Conservation (phyloP, 2,797 vertebrate genomes). For the Acanthis flammea region DNA sequence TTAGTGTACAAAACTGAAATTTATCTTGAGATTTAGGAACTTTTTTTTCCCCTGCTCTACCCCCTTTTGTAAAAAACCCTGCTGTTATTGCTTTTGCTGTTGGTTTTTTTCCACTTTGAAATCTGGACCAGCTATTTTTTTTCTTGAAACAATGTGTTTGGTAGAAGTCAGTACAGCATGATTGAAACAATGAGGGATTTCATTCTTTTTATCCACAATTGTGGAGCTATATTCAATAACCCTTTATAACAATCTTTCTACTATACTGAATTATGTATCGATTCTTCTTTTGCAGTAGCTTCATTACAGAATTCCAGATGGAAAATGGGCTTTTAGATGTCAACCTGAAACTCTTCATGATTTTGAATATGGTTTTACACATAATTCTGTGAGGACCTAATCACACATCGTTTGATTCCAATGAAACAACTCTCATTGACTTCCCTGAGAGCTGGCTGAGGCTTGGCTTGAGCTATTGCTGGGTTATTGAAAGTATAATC, state of each 20-base stretch:
- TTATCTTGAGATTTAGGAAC: not conserved
- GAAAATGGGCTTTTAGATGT: conserved; percentile 38
- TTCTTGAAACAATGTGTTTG: not conserved
- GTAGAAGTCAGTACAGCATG: not conserved
- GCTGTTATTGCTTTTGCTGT: not conserved
- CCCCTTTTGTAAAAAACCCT: not conserved
- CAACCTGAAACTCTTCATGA: not conserved
- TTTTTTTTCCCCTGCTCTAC: fast-evolving
- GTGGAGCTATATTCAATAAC: not conserved
- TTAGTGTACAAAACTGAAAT: not conserved
- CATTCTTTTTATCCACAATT: not conserved
- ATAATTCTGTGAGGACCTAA: conserved; percentile 12
- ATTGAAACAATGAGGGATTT: not conserved
- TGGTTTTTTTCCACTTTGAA: not conserved
- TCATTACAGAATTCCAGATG: conserved; percentile 37
- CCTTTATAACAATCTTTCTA: not conserved
- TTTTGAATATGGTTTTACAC: not conserved
- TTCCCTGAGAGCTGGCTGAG: not conserved
- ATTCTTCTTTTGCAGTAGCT: not conserved
- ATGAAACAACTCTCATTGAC: conserved; percentile 1
- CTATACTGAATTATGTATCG: not conserved
- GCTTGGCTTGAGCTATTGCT: not conserved
- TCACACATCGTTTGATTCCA: not conserved
- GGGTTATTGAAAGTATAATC: not conserved
- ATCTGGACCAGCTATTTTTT: not conserved